These are phyloP conservation scores for Erpornis zantholeuca DNA, from an alignment of 2,113 vertebrate species.

Conservation along the genomic window DNA sequence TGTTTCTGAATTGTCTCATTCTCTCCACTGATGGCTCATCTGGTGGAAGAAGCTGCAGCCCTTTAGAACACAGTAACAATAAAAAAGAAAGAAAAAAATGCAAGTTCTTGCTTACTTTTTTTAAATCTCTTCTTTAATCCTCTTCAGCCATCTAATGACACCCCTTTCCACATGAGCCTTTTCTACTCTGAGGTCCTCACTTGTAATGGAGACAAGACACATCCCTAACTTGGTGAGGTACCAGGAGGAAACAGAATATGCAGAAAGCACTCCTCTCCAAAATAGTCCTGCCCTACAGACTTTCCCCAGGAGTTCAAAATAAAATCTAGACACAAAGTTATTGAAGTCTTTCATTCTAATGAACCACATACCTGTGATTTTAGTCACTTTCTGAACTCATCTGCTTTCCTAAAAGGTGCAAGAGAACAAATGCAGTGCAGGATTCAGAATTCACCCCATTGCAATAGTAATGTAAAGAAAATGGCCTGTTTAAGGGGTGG, in stretches of 20 bases:
- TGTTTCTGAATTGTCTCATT: neutral
- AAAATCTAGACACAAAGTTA: neutral
- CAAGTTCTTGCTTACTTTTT: neutral
- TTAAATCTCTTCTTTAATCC: neutral
- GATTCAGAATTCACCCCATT: neutral
- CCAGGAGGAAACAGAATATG: neutral
- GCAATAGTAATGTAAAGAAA: neutral
- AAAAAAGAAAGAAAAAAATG: neutral
- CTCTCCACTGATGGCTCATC: neutral
- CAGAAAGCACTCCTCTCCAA: neutral
- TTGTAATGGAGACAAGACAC: neutral
- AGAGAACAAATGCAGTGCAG: neutral
- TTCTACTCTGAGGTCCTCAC: neutral
- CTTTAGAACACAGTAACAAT: neutral
- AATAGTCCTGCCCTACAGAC: neutral
- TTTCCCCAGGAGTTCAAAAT: neutral
- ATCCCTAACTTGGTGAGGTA: neutral
- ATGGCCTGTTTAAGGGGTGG: neutral
- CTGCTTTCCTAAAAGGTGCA: neutral
- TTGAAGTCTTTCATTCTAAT: neutral
- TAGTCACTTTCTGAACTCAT: neutral
- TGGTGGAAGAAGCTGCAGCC: neutral
- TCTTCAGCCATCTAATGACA: neutral
- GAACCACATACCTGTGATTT: neutral
- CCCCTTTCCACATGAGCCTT: neutral